phyloP scores from a whole-genome alignment of 2,888 invertebrate species.

The Terebella lapidaria region DNA sequence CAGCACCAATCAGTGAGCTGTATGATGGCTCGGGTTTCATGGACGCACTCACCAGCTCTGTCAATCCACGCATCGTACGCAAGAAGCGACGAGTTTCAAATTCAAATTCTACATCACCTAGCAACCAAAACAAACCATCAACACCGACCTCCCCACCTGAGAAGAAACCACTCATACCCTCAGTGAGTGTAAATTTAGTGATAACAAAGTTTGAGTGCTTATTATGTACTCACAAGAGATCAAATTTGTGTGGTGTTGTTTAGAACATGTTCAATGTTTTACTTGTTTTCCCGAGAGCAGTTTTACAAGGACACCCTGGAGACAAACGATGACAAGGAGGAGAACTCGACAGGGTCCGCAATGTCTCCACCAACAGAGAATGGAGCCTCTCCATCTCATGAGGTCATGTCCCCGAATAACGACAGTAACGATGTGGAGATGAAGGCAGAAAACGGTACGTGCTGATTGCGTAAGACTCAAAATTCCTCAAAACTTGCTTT shows the following conservation, averaged over 20 bases:
- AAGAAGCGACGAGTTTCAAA: background rate
- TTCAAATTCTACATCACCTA: background rate
- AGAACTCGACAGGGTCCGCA: too few species aligned
- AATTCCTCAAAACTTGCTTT: too few species aligned
- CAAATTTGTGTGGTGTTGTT: background rate
- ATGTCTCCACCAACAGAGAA: too few species aligned
- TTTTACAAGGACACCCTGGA: slow-evolving; percentile 91
- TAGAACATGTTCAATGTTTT: too few species aligned
- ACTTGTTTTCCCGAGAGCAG: too few species aligned
- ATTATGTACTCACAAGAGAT: background rate
- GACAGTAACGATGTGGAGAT: too few species aligned
- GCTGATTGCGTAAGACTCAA: too few species aligned
- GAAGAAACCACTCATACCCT: slow-evolving; percentile 41
- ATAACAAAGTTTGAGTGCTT: too few species aligned
- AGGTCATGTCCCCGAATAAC: too few species aligned
- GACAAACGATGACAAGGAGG: too few species aligned
- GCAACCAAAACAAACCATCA: slow-evolving; percentile 10
- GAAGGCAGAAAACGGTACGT: too few species aligned
- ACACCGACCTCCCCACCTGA: slow-evolving; percentile 33
- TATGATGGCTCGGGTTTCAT: slow-evolving; percentile 91
- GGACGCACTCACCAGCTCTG: slow-evolving; percentile 71
- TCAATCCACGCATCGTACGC: slow-evolving; percentile 49
- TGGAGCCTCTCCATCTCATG: too few species aligned
- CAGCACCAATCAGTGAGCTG: slow-evolving; percentile 45
- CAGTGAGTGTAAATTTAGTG: slow-evolving; percentile 31